Base-by-base conservation (phyloP, 2,113 vertebrate genomes). In the Poecilia latipinna region DNA sequence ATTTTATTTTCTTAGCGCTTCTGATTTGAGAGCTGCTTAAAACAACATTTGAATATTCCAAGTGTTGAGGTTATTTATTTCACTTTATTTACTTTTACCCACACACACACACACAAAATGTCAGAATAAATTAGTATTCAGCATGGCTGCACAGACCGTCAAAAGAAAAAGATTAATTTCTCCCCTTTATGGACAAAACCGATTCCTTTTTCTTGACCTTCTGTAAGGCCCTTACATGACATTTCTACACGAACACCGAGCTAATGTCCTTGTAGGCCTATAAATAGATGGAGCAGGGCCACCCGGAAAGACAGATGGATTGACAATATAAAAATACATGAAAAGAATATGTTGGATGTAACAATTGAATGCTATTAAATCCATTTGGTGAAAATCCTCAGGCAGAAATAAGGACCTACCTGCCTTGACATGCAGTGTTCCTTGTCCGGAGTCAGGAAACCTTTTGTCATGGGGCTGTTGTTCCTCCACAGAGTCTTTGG, bases 281-380 rank as follows among this genome's bases (percentile, higher is more conserved):
- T 90, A 92, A 94, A 93, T 94, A 94, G 92, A 84, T 65, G 24
- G 79, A 77, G 77, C 78, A 83, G 80, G 57, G 61, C 35, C 64
- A 26, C 37, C 51, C 12, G 26, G 35, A 77, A 48, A 70, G 68
- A 77, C 72, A 72, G 67, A 89, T 69, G 65, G 69, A 90, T 71
- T 78, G 28, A 70, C 6, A 39, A 65, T 2, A 17, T 61, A 75
- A 22, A 65, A 76, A 75, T 35, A 75, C 66, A 74, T 54, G 65
- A 48, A 85, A 69, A 77, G 35, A 72, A 37, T 63, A 78, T 6
- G 11, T 11, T 24, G 11, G 26, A 66, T 77, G 31, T 73, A 70
- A 31, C 29, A 32, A 44, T 74, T 82, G 32, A 15, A 32, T 51
- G 4, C 6, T 10, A 15, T 26, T 28, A 69, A 28, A 17, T 61